Percentiles rank a stretch among this genome's conserved stretches.
Conservation (phyloP, 2,797 vertebrate species). For the Prunella strophiata region DNA sequence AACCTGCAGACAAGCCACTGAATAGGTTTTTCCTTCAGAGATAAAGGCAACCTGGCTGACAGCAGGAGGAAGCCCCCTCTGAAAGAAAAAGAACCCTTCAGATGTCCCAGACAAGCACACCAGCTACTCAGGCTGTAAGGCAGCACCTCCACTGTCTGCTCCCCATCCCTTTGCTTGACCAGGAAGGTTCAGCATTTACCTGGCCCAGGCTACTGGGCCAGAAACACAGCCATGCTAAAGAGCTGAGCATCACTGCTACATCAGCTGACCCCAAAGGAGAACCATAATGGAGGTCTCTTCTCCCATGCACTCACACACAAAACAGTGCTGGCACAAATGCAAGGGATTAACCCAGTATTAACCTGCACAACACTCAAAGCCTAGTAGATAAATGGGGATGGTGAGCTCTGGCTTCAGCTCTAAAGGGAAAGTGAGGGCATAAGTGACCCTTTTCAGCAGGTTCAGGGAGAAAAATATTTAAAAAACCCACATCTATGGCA, state of each 20-base stretch:
- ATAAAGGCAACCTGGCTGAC: background rate
- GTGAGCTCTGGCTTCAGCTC: background rate
- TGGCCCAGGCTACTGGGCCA: background rate
- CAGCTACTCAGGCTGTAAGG: background rate
- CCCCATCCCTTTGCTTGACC: background rate
- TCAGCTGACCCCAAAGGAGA: background rate
- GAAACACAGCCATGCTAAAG: background rate
- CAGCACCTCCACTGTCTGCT: background rate
- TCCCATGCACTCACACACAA: rapidly evolving
- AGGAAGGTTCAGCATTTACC: background rate
- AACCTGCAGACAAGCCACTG: background rate
- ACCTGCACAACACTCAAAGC: background rate
- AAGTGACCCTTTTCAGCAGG: background rate
- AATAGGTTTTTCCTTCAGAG: background rate
- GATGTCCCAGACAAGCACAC: background rate
- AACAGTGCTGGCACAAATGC: background rate
- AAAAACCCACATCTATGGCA: background rate
- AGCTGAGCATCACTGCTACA: background rate
- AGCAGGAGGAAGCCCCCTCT: background rate
- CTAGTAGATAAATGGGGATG: background rate
- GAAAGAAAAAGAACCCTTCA: background rate
- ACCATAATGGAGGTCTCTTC: background rate
- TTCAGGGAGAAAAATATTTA: background rate
- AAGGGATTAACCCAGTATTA: background rate
- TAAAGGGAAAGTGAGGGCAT: background rate